A percentile compares a stretch with the other conserved stretches of the same genome.
Conservation (phyloP, 23 tunicate species). For the Halocynthia roretzi region DNA sequence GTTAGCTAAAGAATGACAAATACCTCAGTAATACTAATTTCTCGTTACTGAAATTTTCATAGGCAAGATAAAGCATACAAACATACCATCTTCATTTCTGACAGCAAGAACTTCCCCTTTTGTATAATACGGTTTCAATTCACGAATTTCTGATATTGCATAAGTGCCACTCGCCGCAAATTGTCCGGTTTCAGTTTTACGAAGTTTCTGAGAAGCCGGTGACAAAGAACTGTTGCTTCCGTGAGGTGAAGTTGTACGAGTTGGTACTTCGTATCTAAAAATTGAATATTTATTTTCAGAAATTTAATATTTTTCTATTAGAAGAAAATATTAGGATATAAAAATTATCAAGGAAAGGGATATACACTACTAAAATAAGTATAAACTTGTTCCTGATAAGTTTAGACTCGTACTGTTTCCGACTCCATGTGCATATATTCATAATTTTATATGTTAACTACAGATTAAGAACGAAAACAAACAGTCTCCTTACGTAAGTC, state of each 20-base stretch:
- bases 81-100: slow-evolving; percentile 84
- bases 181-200: slow-evolving; percentile 5
- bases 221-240: background rate
- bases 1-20: no score
- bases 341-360: background rate
- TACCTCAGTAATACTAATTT: no score
- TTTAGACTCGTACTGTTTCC: no score
- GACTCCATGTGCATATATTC: no score
- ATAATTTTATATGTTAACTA: no score
- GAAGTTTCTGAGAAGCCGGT: slow-evolving; percentile 20
- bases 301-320: no score
- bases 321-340: no score
- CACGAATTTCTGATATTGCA: background rate
- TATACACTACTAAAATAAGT: background rate
- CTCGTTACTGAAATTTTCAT: no score
- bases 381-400: no score
- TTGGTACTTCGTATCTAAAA: slow-evolving; percentile 26
- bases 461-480: background rate
- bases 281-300: background rate
- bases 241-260: background rate
- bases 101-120: slow-evolving; percentile 94
- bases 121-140: slow-evolving; percentile 54
- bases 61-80: no score
- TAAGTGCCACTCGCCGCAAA: slow-evolving; percentile 24
- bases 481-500: no score